These are phyloP conservation scores for Oxyura jamaicensis DNA, from an alignment of 2,113 vertebrate genomes.

Conservation along the genomic window DNA sequence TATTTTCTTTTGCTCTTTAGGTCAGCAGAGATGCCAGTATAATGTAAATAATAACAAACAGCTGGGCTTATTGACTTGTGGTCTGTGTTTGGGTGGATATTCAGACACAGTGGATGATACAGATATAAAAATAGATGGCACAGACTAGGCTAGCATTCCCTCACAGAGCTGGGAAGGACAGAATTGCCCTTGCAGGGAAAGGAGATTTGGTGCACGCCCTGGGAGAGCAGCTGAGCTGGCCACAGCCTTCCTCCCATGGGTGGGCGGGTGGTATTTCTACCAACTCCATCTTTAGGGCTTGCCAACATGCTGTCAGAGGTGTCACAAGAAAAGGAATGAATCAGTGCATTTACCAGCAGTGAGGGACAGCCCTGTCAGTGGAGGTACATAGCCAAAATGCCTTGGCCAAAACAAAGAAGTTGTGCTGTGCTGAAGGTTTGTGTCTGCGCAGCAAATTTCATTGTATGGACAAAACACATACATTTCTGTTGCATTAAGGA, in stretches of 20 bases:
- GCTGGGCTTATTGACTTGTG: conserved; percentile 59
- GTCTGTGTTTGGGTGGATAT: conserved; percentile 3
- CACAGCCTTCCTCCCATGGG: neutral
- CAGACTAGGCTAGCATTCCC: neutral
- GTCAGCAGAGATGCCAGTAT: conserved; percentile 73
- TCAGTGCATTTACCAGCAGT: neutral
- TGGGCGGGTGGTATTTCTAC: neutral
- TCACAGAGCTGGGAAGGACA: neutral
- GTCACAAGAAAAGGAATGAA: neutral
- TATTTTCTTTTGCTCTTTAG: conserved; percentile 80
- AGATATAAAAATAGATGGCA: neutral
- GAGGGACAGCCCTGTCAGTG: neutral
- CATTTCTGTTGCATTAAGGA: neutral
- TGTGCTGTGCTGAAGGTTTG: neutral
- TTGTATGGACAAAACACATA: neutral
- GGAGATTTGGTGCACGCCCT: neutral
- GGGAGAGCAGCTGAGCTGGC: neutral
- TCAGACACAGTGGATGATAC: neutral
- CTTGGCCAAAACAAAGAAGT: neutral
- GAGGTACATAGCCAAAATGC: neutral
- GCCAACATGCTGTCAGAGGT: rapidly evolving
- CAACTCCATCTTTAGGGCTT: neutral
- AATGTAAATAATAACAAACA: conserved; percentile 75
- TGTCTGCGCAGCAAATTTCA: neutral
- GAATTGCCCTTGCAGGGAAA: neutral